phyloP scores from a whole-genome alignment of 2,797 vertebrate genomes.

The Melanotaenia maccullochi region DNA sequence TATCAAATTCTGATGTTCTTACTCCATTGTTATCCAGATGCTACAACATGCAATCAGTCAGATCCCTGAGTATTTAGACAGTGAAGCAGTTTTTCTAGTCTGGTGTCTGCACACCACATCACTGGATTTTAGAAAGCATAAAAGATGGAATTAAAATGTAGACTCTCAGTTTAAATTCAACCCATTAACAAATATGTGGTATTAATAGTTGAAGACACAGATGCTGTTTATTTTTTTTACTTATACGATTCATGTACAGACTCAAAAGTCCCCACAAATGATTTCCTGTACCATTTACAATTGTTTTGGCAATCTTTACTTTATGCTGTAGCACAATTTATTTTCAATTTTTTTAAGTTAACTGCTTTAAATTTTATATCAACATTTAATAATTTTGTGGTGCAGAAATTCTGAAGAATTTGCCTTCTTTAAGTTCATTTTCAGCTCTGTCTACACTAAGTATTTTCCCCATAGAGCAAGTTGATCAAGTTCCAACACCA shows the following conservation, averaged over 20 bases:
- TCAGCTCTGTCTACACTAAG: not conserved
- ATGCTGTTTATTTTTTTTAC: not conserved
- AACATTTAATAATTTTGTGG: no score
- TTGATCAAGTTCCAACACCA: not conserved
- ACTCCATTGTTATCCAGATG: not conserved
- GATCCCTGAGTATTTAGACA: not conserved
- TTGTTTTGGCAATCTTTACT: not conserved
- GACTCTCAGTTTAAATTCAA: not conserved
- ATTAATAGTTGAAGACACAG: not conserved
- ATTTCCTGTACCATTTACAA: not conserved
- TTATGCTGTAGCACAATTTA: no score
- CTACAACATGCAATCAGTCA: conserved; percentile 3
- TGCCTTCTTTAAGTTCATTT: not conserved
- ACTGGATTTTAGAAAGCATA: not conserved
- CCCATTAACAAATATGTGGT: not conserved
- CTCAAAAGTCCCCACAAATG: not conserved
- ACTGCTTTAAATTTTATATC: no score
- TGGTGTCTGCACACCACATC: not conserved
- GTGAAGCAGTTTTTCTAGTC: not conserved
- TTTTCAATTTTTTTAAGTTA: no score
- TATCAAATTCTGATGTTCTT: conserved; percentile 1
- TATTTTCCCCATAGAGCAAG: not conserved
- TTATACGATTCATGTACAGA: not conserved
- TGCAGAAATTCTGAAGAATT: not conserved
- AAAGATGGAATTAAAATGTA: not conserved